Evolutionary conservation across 2,113 vertebrate species (phyloP).

Genomic region (Anthoscopus minutus): DNA sequence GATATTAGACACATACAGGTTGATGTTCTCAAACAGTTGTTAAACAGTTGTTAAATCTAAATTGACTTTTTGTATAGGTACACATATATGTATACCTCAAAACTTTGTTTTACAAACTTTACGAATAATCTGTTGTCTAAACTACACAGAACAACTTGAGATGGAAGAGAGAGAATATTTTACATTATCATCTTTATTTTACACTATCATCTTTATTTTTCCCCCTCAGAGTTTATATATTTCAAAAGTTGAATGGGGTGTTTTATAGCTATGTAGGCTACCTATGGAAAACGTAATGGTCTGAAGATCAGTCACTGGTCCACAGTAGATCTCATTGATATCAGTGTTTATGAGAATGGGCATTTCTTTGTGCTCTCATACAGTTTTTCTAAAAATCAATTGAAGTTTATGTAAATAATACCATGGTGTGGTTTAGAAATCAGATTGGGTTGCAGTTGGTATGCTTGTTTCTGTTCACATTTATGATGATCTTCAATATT

Average conservation of each 20-base stretch:
- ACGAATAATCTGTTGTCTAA: neutral
- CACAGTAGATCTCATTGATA: neutral
- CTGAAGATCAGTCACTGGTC: neutral
- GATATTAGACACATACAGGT: neutral
- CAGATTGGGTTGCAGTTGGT: neutral
- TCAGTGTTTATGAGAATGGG: neutral
- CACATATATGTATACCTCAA: neutral
- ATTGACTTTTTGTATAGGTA: neutral
- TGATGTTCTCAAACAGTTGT: neutral
- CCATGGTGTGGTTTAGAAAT: neutral
- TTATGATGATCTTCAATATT: neutral
- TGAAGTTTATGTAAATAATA: neutral
- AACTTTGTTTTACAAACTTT: neutral
- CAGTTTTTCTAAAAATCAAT: neutral
- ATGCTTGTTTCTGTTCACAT: neutral
- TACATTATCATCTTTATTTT: neutral
- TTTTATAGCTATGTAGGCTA: neutral
- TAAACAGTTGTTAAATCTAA: neutral
- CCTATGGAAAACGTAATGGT: fast-evolving
- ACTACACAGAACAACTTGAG: neutral
- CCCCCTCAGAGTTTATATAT: neutral
- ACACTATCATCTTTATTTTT: neutral
- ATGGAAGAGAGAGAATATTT: neutral
- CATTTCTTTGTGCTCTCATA: neutral
- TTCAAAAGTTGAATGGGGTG: neutral